Evolutionary conservation across 2,113 vertebrate genomes (phyloP).

Genomic region (Psettodes erumei): DNA sequence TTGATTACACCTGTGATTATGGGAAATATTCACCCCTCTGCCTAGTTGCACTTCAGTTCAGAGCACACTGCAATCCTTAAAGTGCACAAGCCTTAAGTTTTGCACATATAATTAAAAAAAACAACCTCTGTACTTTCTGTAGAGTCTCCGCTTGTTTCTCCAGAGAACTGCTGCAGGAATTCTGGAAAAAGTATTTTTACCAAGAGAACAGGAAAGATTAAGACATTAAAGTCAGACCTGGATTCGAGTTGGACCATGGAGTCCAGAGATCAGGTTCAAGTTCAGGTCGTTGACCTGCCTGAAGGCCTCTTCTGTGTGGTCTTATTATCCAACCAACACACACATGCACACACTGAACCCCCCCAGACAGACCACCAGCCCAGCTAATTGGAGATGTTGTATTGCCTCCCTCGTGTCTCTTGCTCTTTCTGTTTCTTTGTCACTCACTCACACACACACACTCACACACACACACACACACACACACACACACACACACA

Average conservation of each 20-base stretch:
- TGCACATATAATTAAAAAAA: too few relatives aligned
- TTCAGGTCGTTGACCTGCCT: conserved; percentile 22
- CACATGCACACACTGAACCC: conserved; percentile 12
- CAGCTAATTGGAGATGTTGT: conserved; percentile 70
- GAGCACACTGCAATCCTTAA: too few relatives aligned
- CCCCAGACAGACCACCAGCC: conserved; percentile 55
- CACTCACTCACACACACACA: conserved; percentile 3
- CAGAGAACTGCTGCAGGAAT: too few relatives aligned
- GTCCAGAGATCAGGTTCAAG: conserved; percentile 31
- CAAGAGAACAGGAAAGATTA: too few relatives aligned
- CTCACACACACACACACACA: conserved; percentile 26
- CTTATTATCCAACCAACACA: conserved; percentile 24
- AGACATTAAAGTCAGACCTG: too few relatives aligned
- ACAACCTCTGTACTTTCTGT: too few relatives aligned
- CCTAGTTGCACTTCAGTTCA: too few relatives aligned
- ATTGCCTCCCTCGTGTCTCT: conserved; percentile 59
- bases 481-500: conserved; percentile 23
- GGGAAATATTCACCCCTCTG: too few relatives aligned
- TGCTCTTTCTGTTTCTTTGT: conserved; percentile 50
- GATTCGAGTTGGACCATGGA: not conserved
- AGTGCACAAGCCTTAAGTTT: too few relatives aligned
- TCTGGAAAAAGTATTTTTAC: too few relatives aligned
- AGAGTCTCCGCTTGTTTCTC: too few relatives aligned
- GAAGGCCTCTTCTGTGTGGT: conserved; percentile 37
- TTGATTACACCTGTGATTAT: too few relatives aligned